Evolutionary conservation across 1,140 invertebrate genomes (phyloP).

Genomic region (Eciton burchellii): DNA sequence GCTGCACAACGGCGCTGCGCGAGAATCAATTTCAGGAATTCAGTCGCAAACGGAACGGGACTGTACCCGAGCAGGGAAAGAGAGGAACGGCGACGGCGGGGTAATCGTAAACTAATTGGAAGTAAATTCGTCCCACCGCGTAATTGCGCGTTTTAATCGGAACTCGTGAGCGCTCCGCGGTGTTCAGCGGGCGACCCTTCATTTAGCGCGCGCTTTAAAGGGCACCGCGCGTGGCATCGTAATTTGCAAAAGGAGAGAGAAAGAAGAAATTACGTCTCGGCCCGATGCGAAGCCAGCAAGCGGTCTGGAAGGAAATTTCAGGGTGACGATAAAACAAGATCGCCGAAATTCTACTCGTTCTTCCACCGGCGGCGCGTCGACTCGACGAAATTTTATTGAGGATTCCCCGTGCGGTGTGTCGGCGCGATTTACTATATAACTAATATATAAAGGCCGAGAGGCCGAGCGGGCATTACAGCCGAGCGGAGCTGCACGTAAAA

Average conservation of each 20-base stretch:
- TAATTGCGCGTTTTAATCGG: constrained; percentile 83
- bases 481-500: constrained; percentile 6
- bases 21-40: constrained; percentile 67
- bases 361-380: constrained; percentile 16
- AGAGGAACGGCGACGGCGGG: constrained; percentile 48
- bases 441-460: constrained; percentile 15
- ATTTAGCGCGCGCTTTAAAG: constrained; percentile 62
- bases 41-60: constrained; percentile 23
- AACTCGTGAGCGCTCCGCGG: constrained; percentile 71
- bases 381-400: constrained; percentile 35
- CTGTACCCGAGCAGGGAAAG: constrained; percentile 8
- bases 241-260: no score
- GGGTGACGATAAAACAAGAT: constrained; percentile 8
- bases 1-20: constrained; percentile 6
- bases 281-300: constrained; percentile 54
- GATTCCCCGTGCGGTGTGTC: constrained; percentile 27
- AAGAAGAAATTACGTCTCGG: constrained; percentile 78
- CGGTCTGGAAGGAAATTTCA: constrained; percentile 11
- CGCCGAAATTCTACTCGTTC: constrained; percentile 49
- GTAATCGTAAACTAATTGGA: constrained; percentile 81
- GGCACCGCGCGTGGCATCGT: constrained; percentile 64
- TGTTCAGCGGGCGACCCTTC: constrained; percentile 28
- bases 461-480: neutral
- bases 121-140: constrained; percentile 76
- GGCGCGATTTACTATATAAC: constrained; percentile 21